These are phyloP conservation scores for Hemibagrus guttatus DNA, from an alignment of 2,797 vertebrate species.

Conservation along the genomic window DNA sequence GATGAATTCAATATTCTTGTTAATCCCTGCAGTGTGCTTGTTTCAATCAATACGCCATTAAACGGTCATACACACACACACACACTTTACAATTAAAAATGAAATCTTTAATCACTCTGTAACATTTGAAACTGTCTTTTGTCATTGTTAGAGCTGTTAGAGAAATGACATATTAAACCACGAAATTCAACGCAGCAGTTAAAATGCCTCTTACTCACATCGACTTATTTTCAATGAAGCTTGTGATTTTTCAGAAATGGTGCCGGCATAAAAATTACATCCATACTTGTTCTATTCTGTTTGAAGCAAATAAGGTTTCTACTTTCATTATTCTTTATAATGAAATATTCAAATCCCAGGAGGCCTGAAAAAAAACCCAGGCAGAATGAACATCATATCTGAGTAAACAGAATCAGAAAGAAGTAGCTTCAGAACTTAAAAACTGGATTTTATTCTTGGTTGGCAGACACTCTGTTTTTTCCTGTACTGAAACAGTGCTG, in stretches of 20 bases:
- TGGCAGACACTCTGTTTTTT: neutral
- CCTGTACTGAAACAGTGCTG: neutral
- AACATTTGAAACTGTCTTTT: conserved; percentile 33
- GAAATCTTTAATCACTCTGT: conserved; percentile 19
- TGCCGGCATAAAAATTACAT: conserved; percentile 49
- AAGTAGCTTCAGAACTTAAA: conserved; percentile 6
- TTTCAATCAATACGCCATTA: conserved; percentile 52
- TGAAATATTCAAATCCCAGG: conserved; percentile 75
- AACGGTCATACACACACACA: neutral
- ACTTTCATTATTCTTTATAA: conserved; percentile 68
- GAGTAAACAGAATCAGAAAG: conserved; percentile 36
- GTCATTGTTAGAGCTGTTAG: neutral
- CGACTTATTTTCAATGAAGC: conserved; percentile 42
- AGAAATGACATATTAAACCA: neutral
- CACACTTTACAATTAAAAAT: conserved; percentile 11
- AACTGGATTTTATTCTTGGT: neutral
- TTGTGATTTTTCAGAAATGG: conserved; percentile 44
- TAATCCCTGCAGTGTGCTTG: neutral
- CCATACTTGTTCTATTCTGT: conserved; percentile 66
- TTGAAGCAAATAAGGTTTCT: conserved; percentile 74
- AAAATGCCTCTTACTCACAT: neutral
- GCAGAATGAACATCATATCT: conserved; percentile 37
- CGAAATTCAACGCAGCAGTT: neutral
- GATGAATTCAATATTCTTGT: neutral
- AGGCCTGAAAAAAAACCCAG: conserved; percentile 30